These are phyloP conservation scores for Sicus ferrugineus DNA, from an alignment of 2,888 invertebrate genomes.

Conservation along the genomic window DNA sequence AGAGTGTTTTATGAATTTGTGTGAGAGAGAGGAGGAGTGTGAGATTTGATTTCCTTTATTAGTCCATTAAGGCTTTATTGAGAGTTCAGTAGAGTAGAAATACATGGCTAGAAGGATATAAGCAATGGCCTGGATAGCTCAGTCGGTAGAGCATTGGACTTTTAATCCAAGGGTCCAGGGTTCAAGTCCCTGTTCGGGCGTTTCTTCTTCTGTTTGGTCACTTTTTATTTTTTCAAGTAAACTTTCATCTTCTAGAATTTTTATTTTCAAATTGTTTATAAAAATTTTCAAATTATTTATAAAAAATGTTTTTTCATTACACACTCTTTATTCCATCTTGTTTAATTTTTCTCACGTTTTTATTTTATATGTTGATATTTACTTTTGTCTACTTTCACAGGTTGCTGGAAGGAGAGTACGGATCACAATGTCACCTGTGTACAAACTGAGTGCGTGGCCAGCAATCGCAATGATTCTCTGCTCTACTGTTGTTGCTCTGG, in stretches of 20 bases:
- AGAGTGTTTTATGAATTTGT: not conserved
- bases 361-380: constrained; percentile 1
- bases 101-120: not conserved
- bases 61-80: not conserved
- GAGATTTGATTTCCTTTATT: not conserved
- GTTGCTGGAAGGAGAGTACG: constrained; percentile 68
- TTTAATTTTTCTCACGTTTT: not conserved
- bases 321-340: not conserved
- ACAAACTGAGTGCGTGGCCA: constrained; percentile 67
- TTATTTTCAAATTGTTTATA: not conserved
- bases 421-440: constrained; percentile 68
- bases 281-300: not conserved
- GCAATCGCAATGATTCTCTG: constrained; percentile 66
- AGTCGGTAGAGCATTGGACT: constrained; percentile 34
- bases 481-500: constrained; percentile 84
- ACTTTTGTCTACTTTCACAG: constrained; percentile 52
- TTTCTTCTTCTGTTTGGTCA: not conserved
- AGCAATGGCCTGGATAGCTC: constrained; percentile 26
- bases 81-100: not conserved
- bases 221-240: not conserved
- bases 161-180: constrained; percentile 34
- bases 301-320: no score
- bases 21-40: not conserved
- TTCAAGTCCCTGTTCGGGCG: constrained; percentile 35
- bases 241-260: not conserved